Percentiles rank a stretch among this genome's conserved stretches.
Conservation (phyloP, 2,888 invertebrate species). For the Drosophila longiperda region DNA sequence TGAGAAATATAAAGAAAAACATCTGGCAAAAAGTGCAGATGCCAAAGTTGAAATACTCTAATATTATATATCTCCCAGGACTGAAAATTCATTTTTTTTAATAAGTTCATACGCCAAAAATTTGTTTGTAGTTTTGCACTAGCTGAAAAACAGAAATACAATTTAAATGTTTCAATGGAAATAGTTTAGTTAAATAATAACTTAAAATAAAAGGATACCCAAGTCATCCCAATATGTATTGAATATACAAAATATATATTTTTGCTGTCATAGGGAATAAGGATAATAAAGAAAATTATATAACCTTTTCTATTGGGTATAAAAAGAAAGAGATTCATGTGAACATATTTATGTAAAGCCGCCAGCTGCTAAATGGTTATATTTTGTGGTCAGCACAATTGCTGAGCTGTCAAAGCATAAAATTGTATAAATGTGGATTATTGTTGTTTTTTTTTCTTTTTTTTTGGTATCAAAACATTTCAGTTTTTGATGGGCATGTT, state of each 20-base stretch:
- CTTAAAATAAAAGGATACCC: neutral
- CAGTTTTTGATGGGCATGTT: conserved; percentile 54
- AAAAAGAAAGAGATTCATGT: conserved; percentile 14
- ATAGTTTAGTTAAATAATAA: neutral
- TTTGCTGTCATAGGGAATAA: neutral
- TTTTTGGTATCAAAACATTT: conserved; percentile 35
- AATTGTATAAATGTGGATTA: conserved; percentile 62
- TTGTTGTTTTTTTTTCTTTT: conserved; percentile 17
- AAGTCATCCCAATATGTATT: neutral
- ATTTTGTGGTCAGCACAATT: conserved; percentile 30
- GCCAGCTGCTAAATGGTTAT: conserved; percentile 66
- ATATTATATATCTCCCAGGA: neutral
- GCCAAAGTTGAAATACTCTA: conserved; percentile 24
- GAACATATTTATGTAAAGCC: conserved; percentile 20
- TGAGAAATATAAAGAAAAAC: neutral
- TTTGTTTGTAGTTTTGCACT: neutral
- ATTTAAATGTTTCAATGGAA: neutral
- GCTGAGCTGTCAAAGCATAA: conserved; percentile 68
- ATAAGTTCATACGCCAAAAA: neutral
- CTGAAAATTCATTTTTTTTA: neutral
- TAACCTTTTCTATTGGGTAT: neutral
- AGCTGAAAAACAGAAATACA: neutral
- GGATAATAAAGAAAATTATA: neutral
- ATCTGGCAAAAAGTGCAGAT: neutral
- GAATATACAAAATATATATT: neutral